These are phyloP conservation scores for Bos indicus DNA, from an alignment of 2,113 vertebrate genomes.

Conservation along the genomic window DNA sequence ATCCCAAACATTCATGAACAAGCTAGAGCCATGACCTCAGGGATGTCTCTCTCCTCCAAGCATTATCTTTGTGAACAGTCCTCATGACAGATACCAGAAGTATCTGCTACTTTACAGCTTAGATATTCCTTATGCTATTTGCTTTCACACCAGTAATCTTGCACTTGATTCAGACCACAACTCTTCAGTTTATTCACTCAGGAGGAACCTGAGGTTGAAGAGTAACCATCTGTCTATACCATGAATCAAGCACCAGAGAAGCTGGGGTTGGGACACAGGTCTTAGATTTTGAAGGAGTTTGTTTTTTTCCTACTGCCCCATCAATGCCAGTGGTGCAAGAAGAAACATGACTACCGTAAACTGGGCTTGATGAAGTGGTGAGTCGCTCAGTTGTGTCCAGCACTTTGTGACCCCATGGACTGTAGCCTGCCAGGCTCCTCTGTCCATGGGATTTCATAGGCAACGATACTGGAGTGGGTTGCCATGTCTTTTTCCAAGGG, in stretches of 20 bases:
- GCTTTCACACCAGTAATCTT: not conserved
- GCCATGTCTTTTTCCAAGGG: not conserved
- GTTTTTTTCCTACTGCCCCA: not conserved
- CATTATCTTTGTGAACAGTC: not conserved
- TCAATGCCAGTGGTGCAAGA: not conserved
- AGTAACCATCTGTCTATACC: not conserved
- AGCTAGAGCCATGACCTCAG: not conserved
- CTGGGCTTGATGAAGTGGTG: not conserved
- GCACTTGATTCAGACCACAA: not conserved
- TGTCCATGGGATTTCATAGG: not conserved
- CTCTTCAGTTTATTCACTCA: not conserved
- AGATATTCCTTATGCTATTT: not conserved
- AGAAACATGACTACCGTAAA: fast-evolving
- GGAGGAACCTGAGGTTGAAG: not conserved
- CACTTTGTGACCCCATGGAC: not conserved
- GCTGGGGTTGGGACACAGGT: not conserved
- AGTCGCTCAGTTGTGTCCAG: not conserved
- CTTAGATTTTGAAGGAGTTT: not conserved
- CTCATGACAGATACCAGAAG: not conserved
- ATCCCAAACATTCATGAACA: not conserved
- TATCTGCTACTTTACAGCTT: not conserved
- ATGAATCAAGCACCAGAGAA: not conserved
- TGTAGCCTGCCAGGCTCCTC: not conserved
- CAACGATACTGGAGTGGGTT: not conserved
- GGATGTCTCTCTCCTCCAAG: not conserved